Percentiles rank a stretch among this genome's conserved stretches.
These are phyloP conservation scores for Drosophila lini DNA, from an alignment of 1,140 invertebrate genomes.

Conservation along the genomic window DNA sequence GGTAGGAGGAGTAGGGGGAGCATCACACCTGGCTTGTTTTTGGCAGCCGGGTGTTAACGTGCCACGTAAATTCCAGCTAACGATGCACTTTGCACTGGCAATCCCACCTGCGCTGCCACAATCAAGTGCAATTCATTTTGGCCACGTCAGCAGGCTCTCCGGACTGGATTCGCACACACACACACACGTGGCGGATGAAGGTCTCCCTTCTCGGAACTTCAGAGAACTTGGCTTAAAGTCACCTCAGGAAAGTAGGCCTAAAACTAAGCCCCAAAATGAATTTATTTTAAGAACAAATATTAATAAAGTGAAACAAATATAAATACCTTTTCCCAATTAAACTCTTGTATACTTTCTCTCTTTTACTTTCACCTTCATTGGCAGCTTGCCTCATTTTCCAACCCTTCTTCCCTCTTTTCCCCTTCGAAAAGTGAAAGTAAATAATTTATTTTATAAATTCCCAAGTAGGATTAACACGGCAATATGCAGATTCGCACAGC, in stretches of 20 bases:
- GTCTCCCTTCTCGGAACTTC: neutral
- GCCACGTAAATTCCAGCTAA: constrained; percentile 79
- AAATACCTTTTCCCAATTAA: too few species aligned
- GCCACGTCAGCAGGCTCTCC: constrained; percentile 65
- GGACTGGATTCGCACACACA: constrained; percentile 13
- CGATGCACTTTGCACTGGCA: constrained; percentile 78
- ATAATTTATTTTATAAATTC: constrained; percentile 82
- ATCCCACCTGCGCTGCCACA: constrained; percentile 65
- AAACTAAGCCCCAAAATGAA: neutral
- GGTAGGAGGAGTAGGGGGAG: neutral
- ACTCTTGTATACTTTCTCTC: too few species aligned
- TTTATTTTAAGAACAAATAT: neutral
- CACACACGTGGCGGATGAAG: neutral
- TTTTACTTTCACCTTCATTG: constrained; percentile 2
- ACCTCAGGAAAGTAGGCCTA: neutral
- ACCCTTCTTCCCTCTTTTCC: constrained; percentile 18
- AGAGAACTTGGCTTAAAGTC: constrained; percentile 29
- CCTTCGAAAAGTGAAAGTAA: constrained; percentile 48
- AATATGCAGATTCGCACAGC: constrained; percentile 72
- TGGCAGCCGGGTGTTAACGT: constrained; percentile 67
- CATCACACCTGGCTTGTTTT: constrained; percentile 55
- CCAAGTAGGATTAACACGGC: constrained; percentile 79
- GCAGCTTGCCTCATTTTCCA: constrained; percentile 26
- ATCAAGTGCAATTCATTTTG: constrained; percentile 82
- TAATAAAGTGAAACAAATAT: neutral